phyloP scores from a whole-genome alignment of 2,797 vertebrate species.

The Danio tinwini region DNA sequence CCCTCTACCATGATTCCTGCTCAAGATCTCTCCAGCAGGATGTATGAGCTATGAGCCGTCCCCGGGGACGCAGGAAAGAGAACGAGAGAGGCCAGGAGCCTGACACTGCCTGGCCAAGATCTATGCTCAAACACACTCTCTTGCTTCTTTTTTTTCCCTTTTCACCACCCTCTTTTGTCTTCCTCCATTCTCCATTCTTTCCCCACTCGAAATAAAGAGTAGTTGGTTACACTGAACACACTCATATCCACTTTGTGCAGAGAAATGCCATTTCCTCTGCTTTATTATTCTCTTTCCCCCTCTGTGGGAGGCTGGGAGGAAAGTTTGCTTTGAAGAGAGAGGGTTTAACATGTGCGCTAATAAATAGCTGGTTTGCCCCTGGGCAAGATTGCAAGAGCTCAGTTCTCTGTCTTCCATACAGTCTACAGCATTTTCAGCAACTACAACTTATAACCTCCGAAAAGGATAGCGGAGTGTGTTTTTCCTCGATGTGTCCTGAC shows the following conservation, averaged over 20 bases:
- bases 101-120: constrained; percentile 38
- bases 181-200: constrained; percentile 9
- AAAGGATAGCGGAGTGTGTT: constrained; percentile 9
- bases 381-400: constrained; percentile 37
- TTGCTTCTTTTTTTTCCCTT: constrained; percentile 1
- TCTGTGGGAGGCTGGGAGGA: constrained; percentile 49
- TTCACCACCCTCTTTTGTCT: constrained; percentile 39
- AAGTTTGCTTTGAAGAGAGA: constrained; percentile 57
- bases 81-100: constrained; percentile 29
- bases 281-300: constrained; percentile 56
- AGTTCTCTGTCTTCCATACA: constrained; percentile 32
- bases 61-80: constrained; percentile 28
- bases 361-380: constrained; percentile 47
- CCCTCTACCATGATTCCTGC: constrained; percentile 45
- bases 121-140: constrained; percentile 28
- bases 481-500: constrained; percentile 34
- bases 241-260: constrained; percentile 35
- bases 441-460: constrained; percentile 28
- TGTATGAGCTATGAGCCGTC: constrained; percentile 45
- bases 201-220: constrained; percentile 18
- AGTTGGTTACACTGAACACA: constrained; percentile 38
- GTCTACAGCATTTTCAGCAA: constrained; percentile 46
- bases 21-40: constrained; percentile 54
- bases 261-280: constrained; percentile 46
- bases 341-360: constrained; percentile 42